Conservation (phyloP, 2,113 vertebrate genomes). For the Camarhynchus parvulus region DNA sequence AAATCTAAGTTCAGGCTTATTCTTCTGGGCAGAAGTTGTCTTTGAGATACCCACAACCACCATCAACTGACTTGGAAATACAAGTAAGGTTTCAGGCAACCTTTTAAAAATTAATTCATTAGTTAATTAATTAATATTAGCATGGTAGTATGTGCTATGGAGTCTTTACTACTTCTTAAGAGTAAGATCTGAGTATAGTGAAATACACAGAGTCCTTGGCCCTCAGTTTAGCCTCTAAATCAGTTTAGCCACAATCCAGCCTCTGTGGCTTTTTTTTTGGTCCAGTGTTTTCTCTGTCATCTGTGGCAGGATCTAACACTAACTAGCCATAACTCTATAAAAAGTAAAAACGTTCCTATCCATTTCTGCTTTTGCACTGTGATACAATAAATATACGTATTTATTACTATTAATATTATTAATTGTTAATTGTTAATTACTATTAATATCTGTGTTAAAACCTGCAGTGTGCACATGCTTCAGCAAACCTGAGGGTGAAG, state of each 20-base stretch:
- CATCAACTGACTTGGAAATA: not conserved
- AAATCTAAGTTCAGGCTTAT: not conserved
- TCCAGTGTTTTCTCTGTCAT: not conserved
- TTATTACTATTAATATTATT: not conserved
- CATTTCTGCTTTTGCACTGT: not conserved
- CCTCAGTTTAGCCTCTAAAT: not conserved
- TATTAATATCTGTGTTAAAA: not conserved
- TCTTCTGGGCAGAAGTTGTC: not conserved
- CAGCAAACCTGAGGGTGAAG: conserved; percentile 14
- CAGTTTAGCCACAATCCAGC: not conserved
- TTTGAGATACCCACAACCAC: not conserved
- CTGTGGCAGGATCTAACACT: not conserved
- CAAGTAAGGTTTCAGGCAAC: not conserved
- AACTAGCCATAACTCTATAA: not conserved
- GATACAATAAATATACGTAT: not conserved
- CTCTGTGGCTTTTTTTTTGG: not conserved
- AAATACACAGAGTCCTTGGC: not conserved
- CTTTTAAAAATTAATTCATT: not conserved
- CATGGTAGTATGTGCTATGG: not conserved
- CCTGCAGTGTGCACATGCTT: not conserved
- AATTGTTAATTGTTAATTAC: not conserved
- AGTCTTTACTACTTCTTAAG: not conserved
- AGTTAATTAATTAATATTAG: not conserved
- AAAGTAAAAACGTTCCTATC: not conserved
- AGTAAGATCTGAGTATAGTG: not conserved